Evolutionary conservation across 2,113 vertebrate genomes (phyloP), one percentile per base, ranked within the genome.

Genomic region (Heterochromis multidens): DNA sequence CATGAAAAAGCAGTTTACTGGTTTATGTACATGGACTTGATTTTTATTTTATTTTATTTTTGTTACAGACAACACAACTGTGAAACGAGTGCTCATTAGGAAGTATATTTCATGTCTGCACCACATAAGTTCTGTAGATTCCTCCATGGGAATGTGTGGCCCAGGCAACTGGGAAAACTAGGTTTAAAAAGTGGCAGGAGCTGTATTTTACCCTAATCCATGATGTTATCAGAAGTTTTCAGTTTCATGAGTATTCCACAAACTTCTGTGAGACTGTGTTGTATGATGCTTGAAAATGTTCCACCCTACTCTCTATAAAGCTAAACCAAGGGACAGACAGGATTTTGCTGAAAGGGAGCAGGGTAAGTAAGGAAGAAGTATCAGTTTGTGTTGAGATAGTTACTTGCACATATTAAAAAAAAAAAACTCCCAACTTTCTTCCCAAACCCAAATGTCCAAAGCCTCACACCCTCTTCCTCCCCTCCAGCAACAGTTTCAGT

Each of bases 401-500:
- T 35, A 80, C 83, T 87, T 59, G 65, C 14, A 10, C 84, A 62
- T 82, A 57, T 86, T 78, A n/a, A 27, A 31, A 17, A 57, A 77
- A 14, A 56, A 76, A 54, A 77, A 77, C 78, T 82, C 59, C 3
- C 59, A 56, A 83, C 8, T 77, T 86, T 84, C 65, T 60, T 52
- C 57, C 72, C 27, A 60, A 86, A 91, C 52, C 67, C 72, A 62
- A 59, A 86, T 86, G 65, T 88, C 83, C 80, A 76, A 84, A 89
- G 54, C 78, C 61, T 59, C 35, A 57, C 33, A 52, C 56, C 16
- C 46, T 46, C 61, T 87, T 82, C 82, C 81, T 87, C 72, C 89
- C 87, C 61, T 79, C 72, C 82, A 90, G 88, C 81, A 77, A 63
- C 62, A 72, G 87, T 82, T 89, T 89, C 82, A 88, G 67, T 43